These are phyloP conservation scores for Galbula dea DNA, from an alignment of 2,113 vertebrate species.

Conservation along the genomic window DNA sequence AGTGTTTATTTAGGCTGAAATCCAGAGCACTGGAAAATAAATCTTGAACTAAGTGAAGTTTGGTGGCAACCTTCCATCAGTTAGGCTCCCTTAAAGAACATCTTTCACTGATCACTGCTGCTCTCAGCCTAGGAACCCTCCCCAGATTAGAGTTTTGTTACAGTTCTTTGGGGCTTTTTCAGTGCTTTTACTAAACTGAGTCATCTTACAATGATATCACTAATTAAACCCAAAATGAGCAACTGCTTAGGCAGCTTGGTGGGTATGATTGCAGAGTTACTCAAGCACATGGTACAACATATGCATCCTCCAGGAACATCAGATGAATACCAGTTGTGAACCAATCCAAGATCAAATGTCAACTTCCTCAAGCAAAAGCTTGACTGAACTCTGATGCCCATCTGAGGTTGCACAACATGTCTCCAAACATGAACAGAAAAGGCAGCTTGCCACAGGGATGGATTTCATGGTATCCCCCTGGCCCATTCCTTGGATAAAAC, in stretches of 20 bases:
- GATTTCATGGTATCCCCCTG: neutral
- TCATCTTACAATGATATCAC: neutral
- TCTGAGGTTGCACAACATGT: neutral
- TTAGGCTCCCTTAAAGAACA: neutral
- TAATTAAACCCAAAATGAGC: conserved; percentile 21
- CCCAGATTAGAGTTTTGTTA: neutral
- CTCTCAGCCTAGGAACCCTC: neutral
- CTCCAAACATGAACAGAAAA: neutral
- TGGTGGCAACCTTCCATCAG: rapidly evolving
- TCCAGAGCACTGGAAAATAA: neutral
- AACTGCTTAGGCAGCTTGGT: neutral
- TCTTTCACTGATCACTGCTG: neutral
- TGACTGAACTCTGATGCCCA: neutral
- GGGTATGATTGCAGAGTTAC: neutral
- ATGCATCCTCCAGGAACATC: neutral
- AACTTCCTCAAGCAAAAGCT: neutral
- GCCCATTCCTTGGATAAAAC: rapidly evolving
- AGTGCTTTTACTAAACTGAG: neutral
- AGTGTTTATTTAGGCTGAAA: neutral
- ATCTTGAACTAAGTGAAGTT: neutral
- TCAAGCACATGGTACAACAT: neutral
- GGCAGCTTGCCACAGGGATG: neutral
- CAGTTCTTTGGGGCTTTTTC: neutral
- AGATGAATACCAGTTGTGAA: neutral
- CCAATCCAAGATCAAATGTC: neutral